Evolutionary conservation across 2,888 invertebrate genomes (phyloP).

Genomic region (Polietes domitor): DNA sequence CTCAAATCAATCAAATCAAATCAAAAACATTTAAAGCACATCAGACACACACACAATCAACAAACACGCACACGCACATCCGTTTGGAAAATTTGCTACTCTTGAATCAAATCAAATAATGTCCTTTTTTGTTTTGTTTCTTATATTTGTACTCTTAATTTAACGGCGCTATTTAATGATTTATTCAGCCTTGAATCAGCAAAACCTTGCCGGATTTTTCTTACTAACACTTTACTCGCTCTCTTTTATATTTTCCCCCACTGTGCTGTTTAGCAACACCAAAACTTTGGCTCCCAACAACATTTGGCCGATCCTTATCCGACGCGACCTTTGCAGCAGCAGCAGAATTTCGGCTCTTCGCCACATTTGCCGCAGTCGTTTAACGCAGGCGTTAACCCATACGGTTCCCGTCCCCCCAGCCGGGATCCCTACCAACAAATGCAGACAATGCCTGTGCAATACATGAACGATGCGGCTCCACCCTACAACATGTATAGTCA

Average conservation of each 20-base stretch:
- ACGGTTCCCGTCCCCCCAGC: constrained; percentile 79
- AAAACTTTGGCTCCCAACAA: constrained; percentile 83
- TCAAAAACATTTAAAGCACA: constrained; percentile 19
- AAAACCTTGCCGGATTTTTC: neutral
- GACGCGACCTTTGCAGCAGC: constrained; percentile 76
- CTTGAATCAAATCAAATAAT: neutral
- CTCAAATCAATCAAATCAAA: neutral
- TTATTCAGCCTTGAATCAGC: too few relatives aligned
- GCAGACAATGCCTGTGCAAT: constrained; percentile 80
- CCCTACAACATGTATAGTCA: constrained; percentile 76
- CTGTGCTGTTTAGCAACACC: constrained; percentile 73
- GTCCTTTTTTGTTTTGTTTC: neutral
- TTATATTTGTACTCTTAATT: neutral
- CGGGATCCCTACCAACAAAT: constrained; percentile 80
- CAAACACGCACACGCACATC: neutral
- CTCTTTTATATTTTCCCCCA: constrained; percentile 13
- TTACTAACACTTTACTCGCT: constrained; percentile 15
- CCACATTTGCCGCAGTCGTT: constrained; percentile 79
- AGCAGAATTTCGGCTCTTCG: constrained; percentile 79
- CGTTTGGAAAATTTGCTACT: neutral
- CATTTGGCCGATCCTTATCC: constrained; percentile 81
- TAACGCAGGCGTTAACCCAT: constrained; percentile 76
- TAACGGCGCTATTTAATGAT: neutral
- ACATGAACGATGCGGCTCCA: constrained; percentile 80
- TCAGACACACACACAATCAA: neutral